Percentiles rank a stretch among this genome's conserved stretches.
Evolutionary conservation across 2,113 vertebrate genomes (phyloP).

Genomic region (Penelope pileata): DNA sequence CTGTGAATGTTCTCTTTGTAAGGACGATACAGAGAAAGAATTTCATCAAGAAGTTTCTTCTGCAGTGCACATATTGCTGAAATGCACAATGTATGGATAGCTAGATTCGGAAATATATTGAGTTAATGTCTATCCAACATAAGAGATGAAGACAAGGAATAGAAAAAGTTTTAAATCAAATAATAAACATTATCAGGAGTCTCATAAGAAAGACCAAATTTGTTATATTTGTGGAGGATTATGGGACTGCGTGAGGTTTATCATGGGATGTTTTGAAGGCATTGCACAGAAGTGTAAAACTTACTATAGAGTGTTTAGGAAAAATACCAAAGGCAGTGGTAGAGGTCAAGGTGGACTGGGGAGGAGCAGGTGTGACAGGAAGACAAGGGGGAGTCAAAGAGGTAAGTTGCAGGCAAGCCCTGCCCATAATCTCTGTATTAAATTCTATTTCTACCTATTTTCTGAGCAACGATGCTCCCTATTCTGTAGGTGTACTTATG

Average conservation of each 20-base stretch:
- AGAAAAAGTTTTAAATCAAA: background rate
- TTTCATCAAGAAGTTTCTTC: background rate
- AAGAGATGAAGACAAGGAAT: background rate
- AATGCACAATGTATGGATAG: background rate
- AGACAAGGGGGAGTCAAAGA: background rate
- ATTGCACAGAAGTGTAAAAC: background rate
- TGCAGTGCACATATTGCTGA: background rate
- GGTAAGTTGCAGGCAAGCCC: background rate
- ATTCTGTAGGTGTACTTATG: no score
- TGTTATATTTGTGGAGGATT: background rate
- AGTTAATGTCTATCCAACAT: background rate
- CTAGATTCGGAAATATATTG: background rate
- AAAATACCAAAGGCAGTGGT: background rate
- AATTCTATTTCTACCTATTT: background rate
- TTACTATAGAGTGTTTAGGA: background rate
- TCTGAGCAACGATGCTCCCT: background rate
- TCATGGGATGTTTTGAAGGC: background rate
- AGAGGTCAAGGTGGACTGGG: background rate
- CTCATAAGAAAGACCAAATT: background rate
- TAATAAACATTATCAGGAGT: background rate
- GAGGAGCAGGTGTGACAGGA: background rate
- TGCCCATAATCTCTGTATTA: background rate
- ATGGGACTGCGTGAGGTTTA: background rate
- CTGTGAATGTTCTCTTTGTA: background rate
- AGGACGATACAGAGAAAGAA: background rate